Evolutionary conservation across 2,113 vertebrate species (phyloP).

Genomic region (Otocyon megalotis): DNA sequence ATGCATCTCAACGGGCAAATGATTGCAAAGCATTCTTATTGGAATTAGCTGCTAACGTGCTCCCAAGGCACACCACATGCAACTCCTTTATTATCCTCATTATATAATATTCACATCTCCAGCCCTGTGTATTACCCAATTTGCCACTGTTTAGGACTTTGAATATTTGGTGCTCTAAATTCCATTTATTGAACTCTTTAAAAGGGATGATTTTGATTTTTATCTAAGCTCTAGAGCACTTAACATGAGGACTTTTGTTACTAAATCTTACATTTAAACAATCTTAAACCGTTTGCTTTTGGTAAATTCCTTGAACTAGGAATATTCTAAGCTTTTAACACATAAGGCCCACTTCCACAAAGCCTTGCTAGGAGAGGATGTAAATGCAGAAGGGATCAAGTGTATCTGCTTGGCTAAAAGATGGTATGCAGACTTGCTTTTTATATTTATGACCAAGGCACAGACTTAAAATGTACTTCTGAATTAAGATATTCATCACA

Average conservation of each 20-base stretch:
- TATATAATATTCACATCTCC: constrained; percentile 77
- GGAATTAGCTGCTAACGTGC: constrained; percentile 74
- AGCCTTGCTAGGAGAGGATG: neutral
- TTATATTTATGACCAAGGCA: constrained; percentile 5
- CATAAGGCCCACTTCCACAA: neutral
- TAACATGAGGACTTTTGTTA: constrained; percentile 45
- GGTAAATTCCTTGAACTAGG: constrained; percentile 35
- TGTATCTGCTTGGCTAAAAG: neutral
- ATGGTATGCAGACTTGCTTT: neutral
- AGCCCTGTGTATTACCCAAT: constrained; percentile 61
- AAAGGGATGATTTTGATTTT: constrained; percentile 62
- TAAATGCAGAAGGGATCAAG: neutral
- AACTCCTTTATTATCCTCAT: constrained; percentile 82
- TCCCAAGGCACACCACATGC: constrained; percentile 23
- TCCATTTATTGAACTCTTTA: constrained; percentile 58
- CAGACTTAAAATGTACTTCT: neutral
- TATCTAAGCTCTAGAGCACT: constrained; percentile 40
- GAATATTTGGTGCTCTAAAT: constrained; percentile 68
- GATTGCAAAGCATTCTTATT: constrained; percentile 62
- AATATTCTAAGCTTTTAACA: constrained; percentile 51
- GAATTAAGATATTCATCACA: neutral
- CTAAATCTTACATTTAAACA: constrained; percentile 58
- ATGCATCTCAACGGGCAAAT: constrained; percentile 76
- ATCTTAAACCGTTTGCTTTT: constrained; percentile 61
- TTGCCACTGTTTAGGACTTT: constrained; percentile 55